Evolutionary conservation across 2,797 vertebrate genomes (phyloP).

Genomic region (Rhinichthys osculus): DNA sequence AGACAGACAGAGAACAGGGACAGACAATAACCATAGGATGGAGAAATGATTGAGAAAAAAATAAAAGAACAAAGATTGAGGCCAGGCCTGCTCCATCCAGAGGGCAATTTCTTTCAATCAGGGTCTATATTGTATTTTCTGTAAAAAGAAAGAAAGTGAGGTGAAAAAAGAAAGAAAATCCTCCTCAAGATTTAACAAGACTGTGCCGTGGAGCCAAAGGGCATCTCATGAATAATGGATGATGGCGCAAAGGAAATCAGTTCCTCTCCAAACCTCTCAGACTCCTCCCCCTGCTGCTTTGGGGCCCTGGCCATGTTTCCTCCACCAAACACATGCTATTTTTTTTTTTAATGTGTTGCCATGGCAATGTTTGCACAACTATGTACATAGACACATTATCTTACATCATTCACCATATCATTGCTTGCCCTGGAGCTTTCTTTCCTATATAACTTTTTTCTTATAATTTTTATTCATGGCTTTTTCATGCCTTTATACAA

Average conservation of each 20-base stretch:
- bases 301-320: constrained; percentile 22
- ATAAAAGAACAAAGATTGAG: constrained; percentile 47
- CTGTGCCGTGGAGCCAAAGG: constrained; percentile 74
- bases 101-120: constrained; percentile 71
- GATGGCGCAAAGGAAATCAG: constrained; percentile 57
- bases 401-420: neutral
- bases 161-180: constrained; percentile 66
- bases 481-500: neutral
- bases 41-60: constrained; percentile 26
- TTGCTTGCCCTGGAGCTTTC: neutral
- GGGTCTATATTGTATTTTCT: constrained; percentile 70
- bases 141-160: constrained; percentile 66
- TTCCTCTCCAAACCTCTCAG: constrained; percentile 39
- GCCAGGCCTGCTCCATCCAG: constrained; percentile 57
- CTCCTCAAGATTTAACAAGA: constrained; percentile 77
- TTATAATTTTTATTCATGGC: neutral
- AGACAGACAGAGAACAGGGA: neutral
- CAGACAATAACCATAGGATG: constrained; percentile 12
- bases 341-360: neutral
- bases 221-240: constrained; percentile 77
- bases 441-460: neutral
- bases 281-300: constrained; percentile 41
- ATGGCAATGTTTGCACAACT: neutral
- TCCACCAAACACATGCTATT: constrained; percentile 8
- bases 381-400: neutral